These are phyloP conservation scores for Fabriciana adippe DNA, from an alignment of 2,888 invertebrate genomes.

Conservation along the genomic window DNA sequence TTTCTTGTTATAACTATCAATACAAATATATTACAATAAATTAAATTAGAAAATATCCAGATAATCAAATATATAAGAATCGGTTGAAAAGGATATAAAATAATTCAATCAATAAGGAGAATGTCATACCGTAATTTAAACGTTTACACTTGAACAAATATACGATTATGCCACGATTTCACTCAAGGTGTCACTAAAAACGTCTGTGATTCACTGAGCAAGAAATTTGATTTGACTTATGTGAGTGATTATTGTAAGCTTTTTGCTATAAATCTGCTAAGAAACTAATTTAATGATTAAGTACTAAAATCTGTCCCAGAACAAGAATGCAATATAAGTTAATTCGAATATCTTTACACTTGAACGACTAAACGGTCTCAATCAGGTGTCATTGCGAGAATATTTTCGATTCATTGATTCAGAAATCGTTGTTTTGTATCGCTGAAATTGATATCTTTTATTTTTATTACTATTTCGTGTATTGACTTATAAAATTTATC, in stretches of 20 bases:
- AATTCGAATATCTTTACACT: constrained; percentile 55
- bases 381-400: constrained; percentile 61
- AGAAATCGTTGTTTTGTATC: constrained; percentile 68
- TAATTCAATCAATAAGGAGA: background rate
- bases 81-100: too few relatives aligned
- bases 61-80: too few relatives aligned
- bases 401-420: constrained; percentile 67
- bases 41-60: too few relatives aligned
- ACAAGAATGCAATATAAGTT: constrained; percentile 26
- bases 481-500: too few relatives aligned
- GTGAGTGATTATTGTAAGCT: too few relatives aligned
- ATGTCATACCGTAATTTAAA: background rate
- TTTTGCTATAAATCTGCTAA: background rate
- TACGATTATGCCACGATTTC: too few relatives aligned
- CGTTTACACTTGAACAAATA: background rate
- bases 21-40: too few relatives aligned
- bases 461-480: background rate
- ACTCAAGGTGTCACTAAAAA: too few relatives aligned
- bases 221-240: too few relatives aligned
- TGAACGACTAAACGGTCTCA: constrained; percentile 59
- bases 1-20: too few relatives aligned
- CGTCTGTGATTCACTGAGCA: too few relatives aligned
- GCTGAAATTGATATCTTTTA: constrained; percentile 29
- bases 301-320: background rate
- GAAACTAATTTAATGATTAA: background rate